Evolutionary conservation across 2,797 vertebrate species (phyloP).

Genomic region (Girardinus metallicus): DNA sequence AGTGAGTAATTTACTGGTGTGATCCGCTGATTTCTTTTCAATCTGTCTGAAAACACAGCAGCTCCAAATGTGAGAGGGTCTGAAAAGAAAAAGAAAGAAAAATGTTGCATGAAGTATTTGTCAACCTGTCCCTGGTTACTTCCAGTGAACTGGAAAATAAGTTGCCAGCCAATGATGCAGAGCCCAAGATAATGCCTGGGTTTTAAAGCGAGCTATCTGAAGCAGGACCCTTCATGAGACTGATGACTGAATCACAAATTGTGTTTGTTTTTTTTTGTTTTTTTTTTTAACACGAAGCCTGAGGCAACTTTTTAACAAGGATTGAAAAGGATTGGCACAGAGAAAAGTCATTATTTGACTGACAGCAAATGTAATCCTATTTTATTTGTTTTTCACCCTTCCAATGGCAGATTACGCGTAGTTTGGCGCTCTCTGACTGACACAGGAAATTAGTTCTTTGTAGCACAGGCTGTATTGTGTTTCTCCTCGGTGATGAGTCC

Average conservation of each 20-base stretch:
- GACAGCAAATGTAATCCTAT: constrained; percentile 56
- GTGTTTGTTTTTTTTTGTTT: background rate
- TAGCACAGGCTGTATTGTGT: constrained; percentile 33
- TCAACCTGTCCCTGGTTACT: constrained; percentile 77
- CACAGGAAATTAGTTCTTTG: constrained; percentile 46
- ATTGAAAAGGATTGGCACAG: constrained; percentile 43
- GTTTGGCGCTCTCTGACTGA: constrained; percentile 53
- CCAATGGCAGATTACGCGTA: constrained; percentile 51
- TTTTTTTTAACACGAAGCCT: constrained; percentile 52
- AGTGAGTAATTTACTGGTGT: constrained; percentile 48
- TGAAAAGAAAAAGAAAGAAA: constrained; percentile 47
- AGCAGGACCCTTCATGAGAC: constrained; percentile 64
- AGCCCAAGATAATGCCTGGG: constrained; percentile 68
- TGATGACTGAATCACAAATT: constrained; percentile 59
- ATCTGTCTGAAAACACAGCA: constrained; percentile 57
- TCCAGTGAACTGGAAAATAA: constrained; percentile 85
- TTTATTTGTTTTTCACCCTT: constrained; percentile 55
- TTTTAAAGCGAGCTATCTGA: constrained; percentile 75
- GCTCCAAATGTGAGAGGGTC: constrained; percentile 58
- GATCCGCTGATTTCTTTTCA: constrained; percentile 54
- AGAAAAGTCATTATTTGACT: constrained; percentile 53
- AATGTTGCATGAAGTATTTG: constrained; percentile 75
- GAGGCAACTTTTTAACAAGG: constrained; percentile 53
- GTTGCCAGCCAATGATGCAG: constrained; percentile 73
- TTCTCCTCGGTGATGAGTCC: constrained; percentile 31